These are phyloP conservation scores for Antedon mediterranea DNA, from an alignment of 53 echinoderm and acorn worm genomes.

Conservation along the genomic window DNA sequence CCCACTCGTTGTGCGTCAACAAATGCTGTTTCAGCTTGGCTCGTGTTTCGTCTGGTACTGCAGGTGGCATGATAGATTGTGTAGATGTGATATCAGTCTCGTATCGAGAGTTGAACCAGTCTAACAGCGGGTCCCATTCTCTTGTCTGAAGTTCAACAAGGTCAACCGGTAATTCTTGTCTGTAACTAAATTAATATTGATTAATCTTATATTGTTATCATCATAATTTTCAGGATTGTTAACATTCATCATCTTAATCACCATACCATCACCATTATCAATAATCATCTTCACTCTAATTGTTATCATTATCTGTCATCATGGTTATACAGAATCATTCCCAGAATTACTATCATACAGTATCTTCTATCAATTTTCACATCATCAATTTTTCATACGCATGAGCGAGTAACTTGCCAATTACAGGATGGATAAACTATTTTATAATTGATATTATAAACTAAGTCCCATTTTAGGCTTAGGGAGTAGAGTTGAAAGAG, in stretches of 20 bases:
- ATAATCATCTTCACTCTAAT: too few relatives aligned
- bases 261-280: too few relatives aligned
- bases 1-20: constrained; percentile 69
- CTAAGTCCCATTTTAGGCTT: neutral
- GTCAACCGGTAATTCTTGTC: constrained; percentile 69
- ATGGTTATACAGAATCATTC: neutral
- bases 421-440: too few relatives aligned
- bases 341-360: too few relatives aligned
- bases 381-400: too few relatives aligned
- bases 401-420: too few relatives aligned
- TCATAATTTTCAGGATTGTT: too few relatives aligned
- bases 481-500: too few relatives aligned
- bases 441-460: neutral
- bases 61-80: constrained; percentile 57
- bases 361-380: too few relatives aligned
- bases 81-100: constrained; percentile 57
- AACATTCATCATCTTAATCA: too few relatives aligned
- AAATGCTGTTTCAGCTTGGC: constrained; percentile 43
- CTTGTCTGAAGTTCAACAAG: constrained; percentile 43
- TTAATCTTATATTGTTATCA: too few relatives aligned
- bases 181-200: constrained; percentile 32
- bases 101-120: constrained; percentile 84
- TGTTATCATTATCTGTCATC: neutral
- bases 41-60: constrained; percentile 41
- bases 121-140: constrained; percentile 76